Percentiles rank a stretch among this genome's conserved stretches.
phyloP scores from a whole-genome alignment of 2,888 invertebrate species.

The Ennomos erosarius region DNA sequence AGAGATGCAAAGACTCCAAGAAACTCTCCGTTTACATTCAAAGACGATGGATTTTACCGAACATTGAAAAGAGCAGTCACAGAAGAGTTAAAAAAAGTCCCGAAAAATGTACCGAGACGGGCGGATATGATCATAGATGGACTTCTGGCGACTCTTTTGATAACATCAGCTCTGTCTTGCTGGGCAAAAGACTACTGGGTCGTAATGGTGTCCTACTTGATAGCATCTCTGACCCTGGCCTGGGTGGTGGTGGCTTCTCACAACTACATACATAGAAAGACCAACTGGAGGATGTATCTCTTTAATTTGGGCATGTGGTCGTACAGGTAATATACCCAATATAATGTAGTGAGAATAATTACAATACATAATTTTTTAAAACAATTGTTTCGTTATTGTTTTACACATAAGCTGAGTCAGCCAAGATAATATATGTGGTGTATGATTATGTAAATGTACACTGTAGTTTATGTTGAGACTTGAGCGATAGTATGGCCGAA shows the following conservation, averaged over 20 bases:
- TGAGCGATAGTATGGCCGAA: too few relatives aligned
- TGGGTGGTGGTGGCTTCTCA: constrained; percentile 88
- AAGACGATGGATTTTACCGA: constrained; percentile 90
- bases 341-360: too few relatives aligned
- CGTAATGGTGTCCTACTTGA: constrained; percentile 59
- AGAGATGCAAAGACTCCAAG: constrained; percentile 86
- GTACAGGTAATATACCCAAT: constrained; percentile 62
- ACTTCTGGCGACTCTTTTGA: constrained; percentile 62
- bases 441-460: neutral
- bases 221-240: constrained; percentile 85
- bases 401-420: too few relatives aligned
- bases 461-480: too few relatives aligned
- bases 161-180: constrained; percentile 54
- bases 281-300: constrained; percentile 92
- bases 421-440: too few relatives aligned
- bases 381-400: too few relatives aligned
- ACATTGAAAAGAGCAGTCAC: constrained; percentile 87
- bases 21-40: constrained; percentile 90
- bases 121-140: constrained; percentile 68
- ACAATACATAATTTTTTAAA: too few relatives aligned
- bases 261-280: constrained; percentile 91
- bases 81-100: constrained; percentile 83
- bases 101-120: constrained; percentile 60
- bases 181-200: constrained; percentile 52
- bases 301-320: constrained; percentile 89